Percentiles rank a stretch among this genome's conserved stretches.
Evolutionary conservation across 92 coral and sea anemone genomes (phyloP).

Genomic region (Phenganax stokvisi): DNA sequence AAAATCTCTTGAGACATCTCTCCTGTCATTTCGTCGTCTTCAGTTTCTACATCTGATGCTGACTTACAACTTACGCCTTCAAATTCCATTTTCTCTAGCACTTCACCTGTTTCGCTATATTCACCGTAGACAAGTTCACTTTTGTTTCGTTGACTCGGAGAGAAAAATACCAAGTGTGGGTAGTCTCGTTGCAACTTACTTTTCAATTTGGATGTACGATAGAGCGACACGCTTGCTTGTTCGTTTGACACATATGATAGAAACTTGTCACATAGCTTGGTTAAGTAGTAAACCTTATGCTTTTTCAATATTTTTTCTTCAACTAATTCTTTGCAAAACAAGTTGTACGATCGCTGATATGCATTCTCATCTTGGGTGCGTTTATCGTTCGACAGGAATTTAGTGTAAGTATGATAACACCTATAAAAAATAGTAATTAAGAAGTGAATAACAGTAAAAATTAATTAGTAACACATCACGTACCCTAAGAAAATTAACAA

Average conservation of each 20-base stretch:
- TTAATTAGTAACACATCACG: neutral
- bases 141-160: constrained; percentile 7
- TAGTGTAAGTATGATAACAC: constrained; percentile 21
- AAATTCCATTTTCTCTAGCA: constrained; percentile 9
- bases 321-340: constrained; percentile 20
- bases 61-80: constrained; percentile 10
- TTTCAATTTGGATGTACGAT: constrained; percentile 26
- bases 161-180: constrained; percentile 16
- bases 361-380: constrained; percentile 4
- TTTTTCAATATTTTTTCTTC: constrained; percentile 13
- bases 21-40: constrained; percentile 11
- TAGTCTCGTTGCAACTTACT: constrained; percentile 16
- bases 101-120: neutral
- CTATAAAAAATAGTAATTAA: neutral
- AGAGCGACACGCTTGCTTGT: constrained; percentile 4
- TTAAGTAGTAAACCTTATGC: constrained; percentile 16
- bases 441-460: neutral
- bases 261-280: constrained; percentile 20
- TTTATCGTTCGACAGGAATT: constrained; percentile 12
- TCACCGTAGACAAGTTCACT: neutral
- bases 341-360: constrained; percentile 13
- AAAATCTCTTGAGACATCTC: neutral
- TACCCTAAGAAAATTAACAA: constrained; percentile 3
- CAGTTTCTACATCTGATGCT: constrained; percentile 7
- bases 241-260: constrained; percentile 7